Evolutionary conservation across 2,113 vertebrate genomes (phyloP).

Genomic region (Elephantulus edwardii): DNA sequence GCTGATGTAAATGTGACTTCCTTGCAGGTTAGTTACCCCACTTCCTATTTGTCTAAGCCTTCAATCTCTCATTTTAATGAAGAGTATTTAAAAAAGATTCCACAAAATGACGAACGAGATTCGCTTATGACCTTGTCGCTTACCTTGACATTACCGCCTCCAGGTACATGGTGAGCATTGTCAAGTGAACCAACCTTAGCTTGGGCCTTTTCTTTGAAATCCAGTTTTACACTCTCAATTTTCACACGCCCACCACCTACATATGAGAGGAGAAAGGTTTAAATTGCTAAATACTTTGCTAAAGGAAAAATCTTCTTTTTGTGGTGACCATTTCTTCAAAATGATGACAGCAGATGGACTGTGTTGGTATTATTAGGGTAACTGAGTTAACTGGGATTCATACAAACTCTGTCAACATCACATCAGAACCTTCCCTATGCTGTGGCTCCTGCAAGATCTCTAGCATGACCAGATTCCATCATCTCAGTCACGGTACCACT

Average conservation of each 20-base stretch:
- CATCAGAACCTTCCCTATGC: no score
- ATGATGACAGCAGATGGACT: neutral
- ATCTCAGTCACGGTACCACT: no score
- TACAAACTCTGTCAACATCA: no score
- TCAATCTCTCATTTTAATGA: neutral
- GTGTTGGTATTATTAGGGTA: no score
- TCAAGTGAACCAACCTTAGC: slow-evolving; percentile 98
- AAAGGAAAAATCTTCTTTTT: neutral
- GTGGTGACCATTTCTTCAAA: neutral
- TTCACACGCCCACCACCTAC: slow-evolving; percentile 95
- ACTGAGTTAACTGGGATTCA: no score
- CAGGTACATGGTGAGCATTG: slow-evolving; percentile 94
- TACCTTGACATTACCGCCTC: slow-evolving; percentile 93
- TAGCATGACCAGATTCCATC: no score
- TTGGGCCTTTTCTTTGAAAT: slow-evolving; percentile 99
- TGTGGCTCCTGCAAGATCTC: no score
- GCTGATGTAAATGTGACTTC: neutral
- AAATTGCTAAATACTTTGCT: neutral
- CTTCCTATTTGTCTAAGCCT: neutral
- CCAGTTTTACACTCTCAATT: slow-evolving; percentile 97
- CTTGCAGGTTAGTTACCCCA: neutral
- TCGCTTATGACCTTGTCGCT: slow-evolving; percentile 62
- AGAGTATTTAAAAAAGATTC: neutral
- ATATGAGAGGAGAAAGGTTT: slow-evolving; percentile 73
- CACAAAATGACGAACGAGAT: neutral